Evolutionary conservation across 2,113 vertebrate genomes (phyloP).

Genomic region (Melierax canorus): DNA sequence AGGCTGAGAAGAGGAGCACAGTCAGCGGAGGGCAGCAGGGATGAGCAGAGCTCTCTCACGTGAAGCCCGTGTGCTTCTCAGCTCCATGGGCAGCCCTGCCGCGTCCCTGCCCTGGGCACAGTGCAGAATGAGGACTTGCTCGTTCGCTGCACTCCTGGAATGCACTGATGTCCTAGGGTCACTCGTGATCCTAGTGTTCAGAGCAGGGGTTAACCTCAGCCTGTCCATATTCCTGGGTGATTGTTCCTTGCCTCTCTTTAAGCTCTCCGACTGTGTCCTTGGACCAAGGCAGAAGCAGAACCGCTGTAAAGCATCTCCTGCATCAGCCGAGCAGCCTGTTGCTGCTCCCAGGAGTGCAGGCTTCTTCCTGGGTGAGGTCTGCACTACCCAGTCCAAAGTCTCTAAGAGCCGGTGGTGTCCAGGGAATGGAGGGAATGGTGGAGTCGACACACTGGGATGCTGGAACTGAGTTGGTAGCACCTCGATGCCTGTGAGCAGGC

Average conservation of each 20-base stretch:
- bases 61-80: not conserved
- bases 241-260: not conserved
- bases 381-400: not conserved
- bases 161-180: not conserved
- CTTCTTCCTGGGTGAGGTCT: not conserved
- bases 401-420: not conserved
- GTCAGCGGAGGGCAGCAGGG: not conserved
- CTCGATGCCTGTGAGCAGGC: fast-evolving
- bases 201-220: not conserved
- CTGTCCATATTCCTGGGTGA: not conserved
- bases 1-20: not conserved
- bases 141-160: fast-evolving
- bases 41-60: not conserved
- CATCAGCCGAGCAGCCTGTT: fast-evolving
- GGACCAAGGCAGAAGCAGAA: not conserved
- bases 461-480: not conserved
- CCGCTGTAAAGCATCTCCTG: not conserved
- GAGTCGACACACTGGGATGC: not conserved
- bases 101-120: not conserved
- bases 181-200: fast-evolving
- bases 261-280: not conserved
- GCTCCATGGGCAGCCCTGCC: not conserved
- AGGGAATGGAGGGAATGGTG: not conserved
- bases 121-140: fast-evolving
- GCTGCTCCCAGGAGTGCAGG: not conserved